Conservation (phyloP, 2,113 vertebrate genomes). For the Chrysochloris asiatica region DNA sequence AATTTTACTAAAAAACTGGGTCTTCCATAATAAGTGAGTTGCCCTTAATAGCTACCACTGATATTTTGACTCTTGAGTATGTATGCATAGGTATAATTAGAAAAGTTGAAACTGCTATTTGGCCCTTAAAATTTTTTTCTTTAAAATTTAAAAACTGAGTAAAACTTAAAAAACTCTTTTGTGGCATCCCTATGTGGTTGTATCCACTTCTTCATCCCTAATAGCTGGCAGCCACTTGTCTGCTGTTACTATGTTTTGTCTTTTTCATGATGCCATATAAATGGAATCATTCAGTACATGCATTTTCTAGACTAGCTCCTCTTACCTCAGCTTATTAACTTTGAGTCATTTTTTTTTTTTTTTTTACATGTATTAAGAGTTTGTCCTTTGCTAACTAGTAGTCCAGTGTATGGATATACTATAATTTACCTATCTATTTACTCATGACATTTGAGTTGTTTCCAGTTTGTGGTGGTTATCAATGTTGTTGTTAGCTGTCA, state of each 20-base stretch:
- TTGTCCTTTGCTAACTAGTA: background rate
- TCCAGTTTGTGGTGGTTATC: background rate
- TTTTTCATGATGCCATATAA: background rate
- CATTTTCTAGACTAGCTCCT: background rate
- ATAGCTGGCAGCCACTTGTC: background rate
- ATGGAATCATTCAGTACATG: background rate
- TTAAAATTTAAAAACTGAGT: conserved; percentile 26
- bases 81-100: background rate
- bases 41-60: background rate
- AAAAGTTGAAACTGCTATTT: background rate
- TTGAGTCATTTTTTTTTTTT: background rate
- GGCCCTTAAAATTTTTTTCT: background rate
- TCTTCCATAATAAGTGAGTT: background rate
- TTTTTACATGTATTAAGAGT: background rate
- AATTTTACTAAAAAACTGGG: conserved; percentile 25
- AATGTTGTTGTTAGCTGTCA: background rate
- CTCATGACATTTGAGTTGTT: background rate
- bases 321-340: background rate
- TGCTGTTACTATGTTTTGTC: background rate
- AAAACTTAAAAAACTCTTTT: background rate
- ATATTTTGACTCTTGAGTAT: background rate
- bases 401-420: no score
- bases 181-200: background rate
- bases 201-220: background rate
- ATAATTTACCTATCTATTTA: background rate